Evolutionary conservation across 2,888 invertebrate genomes (phyloP).

Genomic region (Adineta ricciae): DNA sequence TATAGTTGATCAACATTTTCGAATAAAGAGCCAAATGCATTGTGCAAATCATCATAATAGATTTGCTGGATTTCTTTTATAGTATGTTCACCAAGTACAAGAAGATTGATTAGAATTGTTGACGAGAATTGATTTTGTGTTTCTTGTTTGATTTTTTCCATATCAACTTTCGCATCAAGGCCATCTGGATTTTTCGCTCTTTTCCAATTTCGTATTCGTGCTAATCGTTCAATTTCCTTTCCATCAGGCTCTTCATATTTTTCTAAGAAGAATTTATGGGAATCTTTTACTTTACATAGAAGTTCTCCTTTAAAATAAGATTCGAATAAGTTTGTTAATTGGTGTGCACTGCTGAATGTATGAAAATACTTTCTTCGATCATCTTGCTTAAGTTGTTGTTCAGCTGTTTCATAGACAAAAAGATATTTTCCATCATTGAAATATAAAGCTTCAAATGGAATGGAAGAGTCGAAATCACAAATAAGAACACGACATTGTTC

Average conservation of each 20-base stretch:
- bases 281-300: background rate
- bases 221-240: background rate
- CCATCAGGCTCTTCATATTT: background rate
- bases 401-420: background rate
- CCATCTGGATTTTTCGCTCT: background rate
- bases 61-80: background rate
- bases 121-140: background rate
- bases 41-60: background rate
- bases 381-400: background rate
- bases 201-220: background rate
- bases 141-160: background rate
- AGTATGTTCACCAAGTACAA: background rate
- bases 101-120: background rate
- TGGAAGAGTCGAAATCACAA: background rate
- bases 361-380: background rate
- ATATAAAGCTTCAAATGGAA: background rate
- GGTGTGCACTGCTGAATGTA: background rate
- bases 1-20: background rate
- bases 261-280: background rate
- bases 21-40: background rate
- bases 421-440: background rate
- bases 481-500: background rate
- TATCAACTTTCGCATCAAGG: background rate
- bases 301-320: background rate
- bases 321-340: background rate